Percentiles rank a stretch among this genome's conserved stretches.
These are phyloP conservation scores for Tribolium castaneum DNA, from an alignment of 1,140 invertebrate species.

Conservation along the genomic window DNA sequence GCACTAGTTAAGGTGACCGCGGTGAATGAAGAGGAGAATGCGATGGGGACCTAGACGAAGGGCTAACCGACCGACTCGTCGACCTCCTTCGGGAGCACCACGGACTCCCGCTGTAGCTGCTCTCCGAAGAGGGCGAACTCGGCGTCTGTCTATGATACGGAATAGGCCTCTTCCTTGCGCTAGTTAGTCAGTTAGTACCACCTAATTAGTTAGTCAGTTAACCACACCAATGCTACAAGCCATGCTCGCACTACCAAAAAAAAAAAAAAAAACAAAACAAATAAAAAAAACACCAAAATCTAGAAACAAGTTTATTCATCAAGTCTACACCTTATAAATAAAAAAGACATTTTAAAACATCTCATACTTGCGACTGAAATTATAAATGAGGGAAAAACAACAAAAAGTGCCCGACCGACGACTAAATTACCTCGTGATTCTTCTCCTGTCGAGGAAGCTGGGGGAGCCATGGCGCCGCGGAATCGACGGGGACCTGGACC, in stretches of 20 bases:
- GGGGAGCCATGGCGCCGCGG: constrained; percentile 88
- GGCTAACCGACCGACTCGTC: constrained; percentile 64
- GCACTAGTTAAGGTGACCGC: constrained; percentile 46
- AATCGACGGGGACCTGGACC: constrained; percentile 86
- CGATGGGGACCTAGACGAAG: constrained; percentile 54
- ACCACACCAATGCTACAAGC: constrained; percentile 10
- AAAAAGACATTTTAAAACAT: constrained; percentile 11
- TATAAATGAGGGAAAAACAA: constrained; percentile 64
- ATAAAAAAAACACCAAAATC: constrained; percentile 26
- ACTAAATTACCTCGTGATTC: constrained; percentile 86
- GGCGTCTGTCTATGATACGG: constrained; percentile 87
- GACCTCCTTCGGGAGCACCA: constrained; percentile 66
- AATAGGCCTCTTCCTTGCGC: constrained; percentile 89
- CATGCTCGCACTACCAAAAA: constrained; percentile 6
- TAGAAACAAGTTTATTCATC: constrained; percentile 38
- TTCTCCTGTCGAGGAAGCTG: constrained; percentile 87
- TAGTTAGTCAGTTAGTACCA: constrained; percentile 64
- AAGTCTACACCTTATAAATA: constrained; percentile 44
- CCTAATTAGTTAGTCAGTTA: not conserved
- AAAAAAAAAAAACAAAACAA: constrained; percentile 13
- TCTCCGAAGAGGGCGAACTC: constrained; percentile 76
- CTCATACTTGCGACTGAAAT: constrained; percentile 62
- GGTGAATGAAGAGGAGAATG: constrained; percentile 48
- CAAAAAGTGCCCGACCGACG: constrained; percentile 52
- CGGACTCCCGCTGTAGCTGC: constrained; percentile 71